These are phyloP conservation scores for Drosophila watanabei DNA, from an alignment of 1,140 invertebrate genomes.

Conservation along the genomic window DNA sequence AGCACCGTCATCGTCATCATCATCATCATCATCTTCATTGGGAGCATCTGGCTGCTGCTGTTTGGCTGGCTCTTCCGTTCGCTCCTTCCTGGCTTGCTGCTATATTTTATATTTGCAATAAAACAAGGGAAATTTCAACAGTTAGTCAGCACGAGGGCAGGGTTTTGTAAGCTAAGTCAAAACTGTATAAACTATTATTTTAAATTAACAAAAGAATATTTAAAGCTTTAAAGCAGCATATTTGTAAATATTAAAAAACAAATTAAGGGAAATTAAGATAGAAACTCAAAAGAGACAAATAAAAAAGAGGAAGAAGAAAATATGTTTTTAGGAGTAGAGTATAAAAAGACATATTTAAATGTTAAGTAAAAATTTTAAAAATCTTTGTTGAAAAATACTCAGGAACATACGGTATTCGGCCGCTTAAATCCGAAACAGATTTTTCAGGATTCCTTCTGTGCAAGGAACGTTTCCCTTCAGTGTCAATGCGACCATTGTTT, in stretches of 20 bases:
- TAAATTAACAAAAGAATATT: too few species aligned
- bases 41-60: constrained; percentile 43
- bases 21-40: constrained; percentile 46
- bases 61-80: constrained; percentile 3
- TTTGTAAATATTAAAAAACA: not conserved
- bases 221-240: too few species aligned
- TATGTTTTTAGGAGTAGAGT: too few species aligned
- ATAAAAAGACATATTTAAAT: too few species aligned
- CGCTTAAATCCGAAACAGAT: not conserved
- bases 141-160: not conserved
- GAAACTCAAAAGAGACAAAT: not conserved
- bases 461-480: constrained; percentile 28
- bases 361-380: too few species aligned
- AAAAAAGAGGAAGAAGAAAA: too few species aligned
- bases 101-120: not conserved
- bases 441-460: not conserved
- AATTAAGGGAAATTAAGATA: not conserved
- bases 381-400: not conserved
- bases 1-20: constrained; percentile 20
- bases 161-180: not conserved
- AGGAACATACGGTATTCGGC: not conserved
- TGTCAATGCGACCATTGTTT: constrained; percentile 64
- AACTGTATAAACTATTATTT: too few species aligned
- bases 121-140: not conserved
- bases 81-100: constrained; percentile 2